Percentiles rank a stretch among this genome's conserved stretches.
Evolutionary conservation across 2,113 vertebrate genomes (phyloP).

Genomic region (Callithrix jacchus): DNA sequence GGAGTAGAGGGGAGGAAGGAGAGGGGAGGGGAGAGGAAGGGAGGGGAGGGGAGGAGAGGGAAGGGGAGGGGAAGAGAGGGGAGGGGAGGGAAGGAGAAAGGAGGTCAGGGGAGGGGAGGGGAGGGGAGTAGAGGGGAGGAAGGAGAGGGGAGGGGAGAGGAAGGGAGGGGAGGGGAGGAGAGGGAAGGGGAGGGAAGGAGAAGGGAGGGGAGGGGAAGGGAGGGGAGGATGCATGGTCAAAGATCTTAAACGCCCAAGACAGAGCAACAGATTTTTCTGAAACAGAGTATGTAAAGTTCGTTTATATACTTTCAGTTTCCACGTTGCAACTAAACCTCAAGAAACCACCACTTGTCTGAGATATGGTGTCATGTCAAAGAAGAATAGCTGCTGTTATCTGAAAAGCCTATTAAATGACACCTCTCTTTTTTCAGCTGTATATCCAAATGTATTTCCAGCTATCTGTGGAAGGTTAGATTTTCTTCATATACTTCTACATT

Average conservation of each 20-base stretch:
- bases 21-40: no score
- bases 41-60: no score
- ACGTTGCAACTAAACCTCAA: neutral
- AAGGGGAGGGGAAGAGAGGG: fast-evolving
- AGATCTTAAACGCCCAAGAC: fast-evolving
- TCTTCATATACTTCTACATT: neutral
- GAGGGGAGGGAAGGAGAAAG: no score
- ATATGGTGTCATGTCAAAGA: neutral
- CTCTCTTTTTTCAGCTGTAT: neutral
- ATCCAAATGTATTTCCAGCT: neutral
- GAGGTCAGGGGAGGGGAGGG: no score
- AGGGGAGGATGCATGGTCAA: no score
- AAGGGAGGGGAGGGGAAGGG: no score
- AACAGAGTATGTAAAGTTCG: neutral
- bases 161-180: no score
- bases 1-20: fast-evolving
- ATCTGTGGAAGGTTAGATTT: neutral
- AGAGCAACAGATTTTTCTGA: neutral
- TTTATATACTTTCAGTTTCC: neutral
- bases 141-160: no score
- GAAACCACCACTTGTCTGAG: neutral
- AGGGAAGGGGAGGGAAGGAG: no score
- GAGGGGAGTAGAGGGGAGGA: no score
- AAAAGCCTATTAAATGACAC: neutral
- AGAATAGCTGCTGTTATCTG: neutral